Percentiles rank a stretch among this genome's conserved stretches.
These are phyloP conservation scores for Synanthedon tipuliformis DNA, from an alignment of 2,888 invertebrate genomes.

Conservation along the genomic window DNA sequence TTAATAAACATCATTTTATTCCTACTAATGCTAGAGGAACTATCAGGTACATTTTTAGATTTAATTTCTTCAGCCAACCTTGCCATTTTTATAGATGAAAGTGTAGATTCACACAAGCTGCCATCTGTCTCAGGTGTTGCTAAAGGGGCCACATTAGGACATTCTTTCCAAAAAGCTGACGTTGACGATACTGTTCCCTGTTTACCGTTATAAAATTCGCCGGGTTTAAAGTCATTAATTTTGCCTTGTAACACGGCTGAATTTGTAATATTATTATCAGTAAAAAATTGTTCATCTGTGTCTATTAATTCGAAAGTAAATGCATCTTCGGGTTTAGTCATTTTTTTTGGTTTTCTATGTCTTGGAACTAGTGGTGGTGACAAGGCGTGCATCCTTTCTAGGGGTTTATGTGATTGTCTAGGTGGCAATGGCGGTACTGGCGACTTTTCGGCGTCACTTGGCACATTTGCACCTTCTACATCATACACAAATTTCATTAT, in stretches of 20 bases:
- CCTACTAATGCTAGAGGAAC: conserved; percentile 51
- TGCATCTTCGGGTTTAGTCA: conserved; percentile 77
- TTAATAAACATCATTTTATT: conserved; percentile 72
- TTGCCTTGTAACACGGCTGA: conserved; percentile 48
- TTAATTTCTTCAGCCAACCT: conserved; percentile 55
- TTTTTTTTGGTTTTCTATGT: conserved; percentile 76
- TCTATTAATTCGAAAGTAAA: conserved; percentile 88
- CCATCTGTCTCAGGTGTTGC: conserved; percentile 74
- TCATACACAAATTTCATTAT: conserved; percentile 68
- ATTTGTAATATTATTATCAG: conserved; percentile 60
- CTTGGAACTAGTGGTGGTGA: conserved; percentile 78
- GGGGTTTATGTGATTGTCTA: conserved; percentile 77
- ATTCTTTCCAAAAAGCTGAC: conserved; percentile 49
- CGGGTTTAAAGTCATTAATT: conserved; percentile 59
- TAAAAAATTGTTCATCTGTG: conserved; percentile 77
- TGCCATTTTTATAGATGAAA: conserved; percentile 63
- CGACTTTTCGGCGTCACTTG: conserved; percentile 60
- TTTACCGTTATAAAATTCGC: conserved; percentile 61
- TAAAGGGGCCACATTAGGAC: conserved; percentile 65
- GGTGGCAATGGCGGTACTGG: conserved; percentile 75
- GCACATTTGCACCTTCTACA: conserved; percentile 56
- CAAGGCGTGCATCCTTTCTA: conserved; percentile 79
- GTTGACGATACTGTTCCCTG: conserved; percentile 47
- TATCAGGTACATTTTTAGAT: conserved; percentile 52
- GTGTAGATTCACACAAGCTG: conserved; percentile 67